Base-by-base conservation (phyloP, 2,888 invertebrate species). In the Lasioglossum pauxillum region DNA sequence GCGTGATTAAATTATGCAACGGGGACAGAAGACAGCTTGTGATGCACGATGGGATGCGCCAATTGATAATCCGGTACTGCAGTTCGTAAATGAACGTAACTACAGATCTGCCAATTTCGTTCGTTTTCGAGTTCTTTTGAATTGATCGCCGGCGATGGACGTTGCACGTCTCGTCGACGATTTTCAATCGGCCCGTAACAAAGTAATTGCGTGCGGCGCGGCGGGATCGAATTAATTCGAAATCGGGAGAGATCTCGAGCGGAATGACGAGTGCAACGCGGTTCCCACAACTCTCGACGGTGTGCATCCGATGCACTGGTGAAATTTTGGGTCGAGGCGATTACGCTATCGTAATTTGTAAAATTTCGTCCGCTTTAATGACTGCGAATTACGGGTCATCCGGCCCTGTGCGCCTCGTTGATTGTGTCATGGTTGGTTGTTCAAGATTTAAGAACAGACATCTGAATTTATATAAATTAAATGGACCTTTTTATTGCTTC, bases 301-400 rank as follows among this genome's bases (percentile, higher is more conserved):
- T 10, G 16, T 2, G 19, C 7, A 16, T 8, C 35, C 23, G 44
- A 71, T 57, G 14, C 71, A 7, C 41, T 5, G 12, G 27, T 1
- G 67, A 23, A 49, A 74, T 69, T 19, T 83, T 72, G 75, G 71
- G n/a, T 57, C 77, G 41, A 53, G 64, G 8, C 53, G 74, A n/a
- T 72, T 71, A 75, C 75, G 82, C 78, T 82, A 82, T 71, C 46
- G 69, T 31, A 82, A 69, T 78, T 82, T 64, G 60, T 41, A 31
- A 57, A 79, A 81, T 77, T 60, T 77, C 49, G 19, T 67, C 1
- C 31, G 49, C 49, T 75, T 74, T 41, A 78, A 77, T 41, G 69
- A 27, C 23, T 5, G 27, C 12, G 82, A 77, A 64, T 82, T 75
- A 75, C 72, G 41, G 35, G 0, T 3, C 67, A 35, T 35, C 69